Evolutionary conservation across 2,113 vertebrate genomes (phyloP), one percentile per base, ranked within the genome.

Genomic region (Equus quagga): DNA sequence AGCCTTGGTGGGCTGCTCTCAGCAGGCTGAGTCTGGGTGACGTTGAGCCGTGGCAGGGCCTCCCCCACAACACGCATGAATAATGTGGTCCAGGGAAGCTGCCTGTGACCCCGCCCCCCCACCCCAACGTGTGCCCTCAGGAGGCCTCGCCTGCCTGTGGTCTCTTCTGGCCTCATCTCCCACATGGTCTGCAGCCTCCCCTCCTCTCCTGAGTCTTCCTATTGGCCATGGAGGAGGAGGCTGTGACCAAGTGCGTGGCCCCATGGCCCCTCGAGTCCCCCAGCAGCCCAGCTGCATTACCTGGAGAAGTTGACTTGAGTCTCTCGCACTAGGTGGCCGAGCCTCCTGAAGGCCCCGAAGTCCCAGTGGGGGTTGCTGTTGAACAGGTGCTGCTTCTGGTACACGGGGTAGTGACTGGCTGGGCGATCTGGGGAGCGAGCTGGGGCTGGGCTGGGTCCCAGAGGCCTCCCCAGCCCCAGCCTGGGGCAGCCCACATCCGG

Each of bases 321-420:
- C 97, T 99, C 99, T 90, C 65, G 99, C 82, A 99, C 98, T 33
- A 99, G 99, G 94, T 99, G 98, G 81, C 98, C 69, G 36, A 99
- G 98, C 94, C 98, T 99, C 87, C 99, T 98, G 97, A 99, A 99
- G 60, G 99, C 98, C 9, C 99, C 99, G 46, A 99, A 99, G 97
- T 99, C 99, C 99, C 99, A 99, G 94, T 98, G 65, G 1, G 99
- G 99, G 96, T 99, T 99, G 97, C 98, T 99, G 97, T 99, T 99
- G 82, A 99, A 99, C 31, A 99, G 98, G 90, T 99, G 99, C 91
- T 99, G 98, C 97, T 99, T 99, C 98, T 99, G 99, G 97, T 99
- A 99, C 8, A 99, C 97, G 0, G 99, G 99, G 88, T 99, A 99
- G 92, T 99, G 99, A 95, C 99, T 99, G 89, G 98, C 98, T 15